Evolutionary conservation across 2,797 vertebrate species (phyloP).

Genomic region (Siniperca scherzeri): DNA sequence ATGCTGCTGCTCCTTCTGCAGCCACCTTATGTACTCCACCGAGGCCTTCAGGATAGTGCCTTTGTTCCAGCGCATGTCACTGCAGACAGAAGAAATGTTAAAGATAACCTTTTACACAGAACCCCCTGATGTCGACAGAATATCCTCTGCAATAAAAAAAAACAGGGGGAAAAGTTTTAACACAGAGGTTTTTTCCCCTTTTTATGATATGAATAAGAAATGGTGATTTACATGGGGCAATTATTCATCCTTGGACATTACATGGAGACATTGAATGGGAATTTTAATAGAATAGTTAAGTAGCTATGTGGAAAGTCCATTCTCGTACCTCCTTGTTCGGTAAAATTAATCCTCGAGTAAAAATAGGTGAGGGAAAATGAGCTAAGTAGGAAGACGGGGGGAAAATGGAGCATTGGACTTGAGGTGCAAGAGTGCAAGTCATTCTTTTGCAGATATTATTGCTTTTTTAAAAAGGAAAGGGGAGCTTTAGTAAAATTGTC

Average conservation of each 20-base stretch:
- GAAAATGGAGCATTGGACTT: slow-evolving; percentile 88
- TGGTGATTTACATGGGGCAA: slow-evolving; percentile 97
- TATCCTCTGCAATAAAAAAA: slow-evolving; percentile 81
- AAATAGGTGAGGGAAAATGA: slow-evolving; percentile 95
- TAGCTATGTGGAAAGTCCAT: slow-evolving; percentile 87
- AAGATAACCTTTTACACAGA: slow-evolving; percentile 90
- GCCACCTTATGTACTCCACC: slow-evolving; percentile 99
- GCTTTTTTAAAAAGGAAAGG: slow-evolving; percentile 79
- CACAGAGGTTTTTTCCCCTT: slow-evolving; percentile 52
- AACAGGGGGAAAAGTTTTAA: slow-evolving; percentile 83
- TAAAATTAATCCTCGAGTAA: slow-evolving; percentile 99
- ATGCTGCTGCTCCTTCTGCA: slow-evolving; percentile 99
- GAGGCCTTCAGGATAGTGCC: slow-evolving; percentile 99
- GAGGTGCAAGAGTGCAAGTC: slow-evolving; percentile 89
- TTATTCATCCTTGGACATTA: slow-evolving; percentile 99
- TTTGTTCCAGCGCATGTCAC: slow-evolving; percentile 99
- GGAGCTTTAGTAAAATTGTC: slow-evolving; percentile 78
- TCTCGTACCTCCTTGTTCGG: slow-evolving; percentile 91
- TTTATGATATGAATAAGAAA: slow-evolving; percentile 96
- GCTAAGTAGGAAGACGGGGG: slow-evolving; percentile 79
- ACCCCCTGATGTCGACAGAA: slow-evolving; percentile 86
- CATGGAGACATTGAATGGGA: slow-evolving; percentile 95
- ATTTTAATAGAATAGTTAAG: slow-evolving; percentile 99
- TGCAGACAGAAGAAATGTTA: slow-evolving; percentile 82
- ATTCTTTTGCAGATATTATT: slow-evolving; percentile 84